Evolutionary conservation across 2,888 invertebrate genomes (phyloP), one percentile per base, ranked within the genome.

Genomic region (Pseudococcus longispinus): DNA sequence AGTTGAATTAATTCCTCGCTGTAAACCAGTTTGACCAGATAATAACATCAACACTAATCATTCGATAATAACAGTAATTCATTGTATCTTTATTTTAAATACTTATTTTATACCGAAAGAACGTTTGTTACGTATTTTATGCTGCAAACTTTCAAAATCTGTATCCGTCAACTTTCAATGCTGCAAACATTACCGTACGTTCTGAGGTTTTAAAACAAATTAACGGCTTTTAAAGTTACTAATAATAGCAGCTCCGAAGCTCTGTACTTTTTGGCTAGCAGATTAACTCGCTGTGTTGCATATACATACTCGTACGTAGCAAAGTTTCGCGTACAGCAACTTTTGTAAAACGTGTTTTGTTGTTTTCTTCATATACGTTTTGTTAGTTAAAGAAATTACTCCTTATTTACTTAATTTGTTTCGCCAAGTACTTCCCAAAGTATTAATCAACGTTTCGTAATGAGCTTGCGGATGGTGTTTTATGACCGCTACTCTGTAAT

Each of bases 331-430:
- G 20, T 42, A 15, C 20, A 18, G 37, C 37, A 80, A 80, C 77
- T 80, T 80, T 42, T 37, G 77, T 37, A 42, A 80, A 80, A 42
- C 77, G 77, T 42, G 77, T 80, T 80, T 42, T 23, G 42, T 80
- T 80, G 77, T 80, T 80, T 80, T 80, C 77, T 80, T 80, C 77
- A 80, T 80, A 70, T 26, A 80, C 74, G 74, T 74, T 74, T 74
- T 42, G 77, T 42, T 70, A 70, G 70, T 29, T 70, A 42, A 80
- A 80, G 77, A 80, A 80, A 80, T 80, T 80, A 23, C 77, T 80
- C 77, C 37, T 80, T 80, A 80, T 80, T 80, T 80, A 80, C 77
- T 42, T 20, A 80, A 80, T 80, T 80, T 42, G 77, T 80, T 80
- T 20, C 4, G 20, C 42, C 42, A 42, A 80, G 37, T 80, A 80